Evolutionary conservation across 2,888 invertebrate species (phyloP).

Genomic region (Lithosia quadra): DNA sequence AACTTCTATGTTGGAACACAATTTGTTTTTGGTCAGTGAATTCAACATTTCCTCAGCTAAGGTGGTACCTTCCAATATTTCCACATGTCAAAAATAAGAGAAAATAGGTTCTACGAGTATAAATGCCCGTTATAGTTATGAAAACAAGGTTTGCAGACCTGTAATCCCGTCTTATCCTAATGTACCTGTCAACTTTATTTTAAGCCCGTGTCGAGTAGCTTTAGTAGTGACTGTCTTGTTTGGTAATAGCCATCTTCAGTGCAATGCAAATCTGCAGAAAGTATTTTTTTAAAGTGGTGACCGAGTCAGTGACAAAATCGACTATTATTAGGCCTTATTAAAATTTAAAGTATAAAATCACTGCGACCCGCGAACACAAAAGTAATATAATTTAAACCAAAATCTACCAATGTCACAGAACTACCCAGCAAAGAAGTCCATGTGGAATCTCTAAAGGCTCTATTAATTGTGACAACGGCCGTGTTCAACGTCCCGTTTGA

Average conservation of each 20-base stretch:
- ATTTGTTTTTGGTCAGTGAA: too few species aligned
- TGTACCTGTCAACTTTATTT: neutral
- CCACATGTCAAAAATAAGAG: neutral
- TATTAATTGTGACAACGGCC: slow-evolving; percentile 32
- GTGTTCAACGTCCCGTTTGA: slow-evolving; percentile 27
- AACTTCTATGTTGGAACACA: neutral
- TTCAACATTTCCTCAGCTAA: too few species aligned
- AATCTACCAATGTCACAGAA: neutral
- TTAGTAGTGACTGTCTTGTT: neutral
- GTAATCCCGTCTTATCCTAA: neutral
- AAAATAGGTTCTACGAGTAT: neutral
- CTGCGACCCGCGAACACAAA: too few species aligned
- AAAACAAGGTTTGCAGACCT: neutral
- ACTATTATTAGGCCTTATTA: too few species aligned
- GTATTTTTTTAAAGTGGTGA: too few species aligned
- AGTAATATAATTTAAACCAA: neutral
- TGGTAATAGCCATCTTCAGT: too few species aligned
- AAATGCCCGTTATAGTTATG: neutral
- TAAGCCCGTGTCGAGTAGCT: neutral
- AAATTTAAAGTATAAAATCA: too few species aligned
- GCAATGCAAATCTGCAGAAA: too few species aligned
- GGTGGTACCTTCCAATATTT: neutral
- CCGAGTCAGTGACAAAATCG: too few species aligned
- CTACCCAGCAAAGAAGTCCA: slow-evolving; percentile 8
- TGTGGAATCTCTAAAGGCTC: slow-evolving; percentile 19